phyloP scores from a whole-genome alignment of 2,888 invertebrate genomes.

The Macrosoma leucophasiata region DNA sequence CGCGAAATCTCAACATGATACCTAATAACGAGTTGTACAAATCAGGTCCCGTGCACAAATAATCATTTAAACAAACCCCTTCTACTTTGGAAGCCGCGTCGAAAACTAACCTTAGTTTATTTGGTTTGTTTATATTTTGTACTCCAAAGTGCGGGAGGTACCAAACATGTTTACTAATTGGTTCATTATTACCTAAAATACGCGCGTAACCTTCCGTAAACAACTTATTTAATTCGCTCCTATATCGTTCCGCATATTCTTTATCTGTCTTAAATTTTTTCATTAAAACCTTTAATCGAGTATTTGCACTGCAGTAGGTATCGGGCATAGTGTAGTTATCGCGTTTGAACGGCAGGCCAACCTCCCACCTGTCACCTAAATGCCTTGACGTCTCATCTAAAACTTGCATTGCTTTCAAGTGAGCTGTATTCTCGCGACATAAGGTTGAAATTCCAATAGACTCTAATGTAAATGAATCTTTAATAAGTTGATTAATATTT shows the following conservation, averaged over 20 bases:
- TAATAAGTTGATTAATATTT: too few species aligned
- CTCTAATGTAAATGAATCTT: too few species aligned
- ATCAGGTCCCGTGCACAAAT: constrained; percentile 20
- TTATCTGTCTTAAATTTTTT: constrained; percentile 10
- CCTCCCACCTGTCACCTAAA: constrained; percentile 3
- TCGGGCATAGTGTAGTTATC: constrained; percentile 18
- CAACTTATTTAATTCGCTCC: constrained; percentile 12
- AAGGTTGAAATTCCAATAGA: too few species aligned
- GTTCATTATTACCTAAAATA: constrained; percentile 17
- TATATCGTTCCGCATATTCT: constrained; percentile 11
- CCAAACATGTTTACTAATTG: constrained; percentile 14
- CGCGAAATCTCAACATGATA: too few species aligned
- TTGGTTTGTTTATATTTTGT: constrained; percentile 21
- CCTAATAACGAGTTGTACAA: constrained; percentile 21
- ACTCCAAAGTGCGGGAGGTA: constrained; percentile 23
- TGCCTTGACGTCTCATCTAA: constrained; percentile 3
- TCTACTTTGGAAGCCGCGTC: constrained; percentile 19
- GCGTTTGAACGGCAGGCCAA: constrained; percentile 1
- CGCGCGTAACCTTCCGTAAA: constrained; percentile 18
- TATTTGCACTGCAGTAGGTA: constrained; percentile 12
- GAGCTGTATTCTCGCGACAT: too few species aligned
- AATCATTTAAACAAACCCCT: constrained; percentile 17
- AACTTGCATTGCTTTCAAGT: too few species aligned
- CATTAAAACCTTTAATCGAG: constrained; percentile 10
- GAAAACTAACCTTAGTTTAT: constrained; percentile 22